These are phyloP conservation scores for Marmota monax DNA, from an alignment of 2,113 vertebrate species.

Conservation along the genomic window DNA sequence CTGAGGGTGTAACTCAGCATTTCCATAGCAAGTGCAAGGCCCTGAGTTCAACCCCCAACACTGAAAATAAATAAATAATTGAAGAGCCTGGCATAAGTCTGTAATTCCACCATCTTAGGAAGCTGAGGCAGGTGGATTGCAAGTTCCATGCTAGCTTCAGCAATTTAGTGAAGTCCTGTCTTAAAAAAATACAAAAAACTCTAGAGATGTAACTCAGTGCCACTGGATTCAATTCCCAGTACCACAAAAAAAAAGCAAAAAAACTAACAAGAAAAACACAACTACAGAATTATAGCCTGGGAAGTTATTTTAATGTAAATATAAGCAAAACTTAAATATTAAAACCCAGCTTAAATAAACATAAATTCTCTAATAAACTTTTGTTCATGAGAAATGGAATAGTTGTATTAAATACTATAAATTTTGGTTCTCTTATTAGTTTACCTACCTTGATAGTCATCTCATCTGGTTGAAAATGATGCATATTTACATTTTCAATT, in stretches of 20 bases:
- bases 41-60: too few relatives aligned
- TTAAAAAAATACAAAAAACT: not conserved
- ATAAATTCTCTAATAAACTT: not conserved
- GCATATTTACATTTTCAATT: not conserved
- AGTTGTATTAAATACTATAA: not conserved
- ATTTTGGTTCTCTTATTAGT: not conserved
- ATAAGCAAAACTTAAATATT: not conserved
- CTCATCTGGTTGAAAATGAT: not conserved
- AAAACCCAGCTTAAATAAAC: not conserved
- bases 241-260: not conserved
- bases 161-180: not conserved
- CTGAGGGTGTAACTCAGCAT: fast-evolving
- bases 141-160: not conserved
- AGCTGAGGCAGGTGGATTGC: not conserved
- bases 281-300: not conserved
- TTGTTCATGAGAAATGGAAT: slow-evolving; percentile 13
- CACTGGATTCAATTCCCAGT: not conserved
- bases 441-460: not conserved
- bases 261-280: not conserved
- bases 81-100: not conserved
- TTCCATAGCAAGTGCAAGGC: not conserved
- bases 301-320: not conserved
- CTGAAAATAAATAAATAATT: too few relatives aligned
- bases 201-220: not conserved
- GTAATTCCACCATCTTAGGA: not conserved